Percentiles rank a stretch among this genome's conserved stretches.
phyloP scores from a whole-genome alignment of 53 echinoderm and acorn worm species.

The Hippasteria phrygiana region DNA sequence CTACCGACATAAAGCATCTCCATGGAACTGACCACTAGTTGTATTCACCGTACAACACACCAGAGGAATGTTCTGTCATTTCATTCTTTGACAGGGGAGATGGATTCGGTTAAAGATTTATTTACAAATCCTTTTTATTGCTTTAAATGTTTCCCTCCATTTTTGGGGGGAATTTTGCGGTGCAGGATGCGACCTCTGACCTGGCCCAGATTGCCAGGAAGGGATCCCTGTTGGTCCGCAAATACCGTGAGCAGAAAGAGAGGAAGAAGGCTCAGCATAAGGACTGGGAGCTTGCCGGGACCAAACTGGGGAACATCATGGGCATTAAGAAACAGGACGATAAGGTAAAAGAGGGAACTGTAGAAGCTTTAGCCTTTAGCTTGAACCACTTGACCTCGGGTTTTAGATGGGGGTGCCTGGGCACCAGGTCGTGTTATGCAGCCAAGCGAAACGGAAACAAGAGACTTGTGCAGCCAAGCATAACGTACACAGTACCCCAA shows the following conservation, averaged over 20 bases:
- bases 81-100: no score
- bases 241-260: slow-evolving; percentile 97
- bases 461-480: no score
- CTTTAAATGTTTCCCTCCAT: neutral
- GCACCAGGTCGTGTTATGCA: no score
- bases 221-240: slow-evolving; percentile 85
- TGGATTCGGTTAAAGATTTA: neutral
- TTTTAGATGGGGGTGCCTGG: no score
- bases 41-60: no score
- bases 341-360: slow-evolving; percentile 70
- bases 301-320: slow-evolving; percentile 95
- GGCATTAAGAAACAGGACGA: slow-evolving; percentile 93
- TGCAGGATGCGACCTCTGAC: slow-evolving; percentile 94
- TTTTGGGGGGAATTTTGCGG: neutral
- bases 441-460: no score
- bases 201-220: slow-evolving; percentile 93
- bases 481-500: no score
- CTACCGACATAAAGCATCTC: no score
- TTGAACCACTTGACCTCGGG: no score
- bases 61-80: no score
- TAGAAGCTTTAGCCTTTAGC: no score
- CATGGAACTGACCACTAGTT: no score
- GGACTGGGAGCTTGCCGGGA: slow-evolving; percentile 98
- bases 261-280: slow-evolving; percentile 99
- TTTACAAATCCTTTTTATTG: neutral